Evolutionary conservation across 2,113 vertebrate genomes (phyloP), one percentile per base, ranked within the genome.

Genomic region (Dicrurus megarhynchus): DNA sequence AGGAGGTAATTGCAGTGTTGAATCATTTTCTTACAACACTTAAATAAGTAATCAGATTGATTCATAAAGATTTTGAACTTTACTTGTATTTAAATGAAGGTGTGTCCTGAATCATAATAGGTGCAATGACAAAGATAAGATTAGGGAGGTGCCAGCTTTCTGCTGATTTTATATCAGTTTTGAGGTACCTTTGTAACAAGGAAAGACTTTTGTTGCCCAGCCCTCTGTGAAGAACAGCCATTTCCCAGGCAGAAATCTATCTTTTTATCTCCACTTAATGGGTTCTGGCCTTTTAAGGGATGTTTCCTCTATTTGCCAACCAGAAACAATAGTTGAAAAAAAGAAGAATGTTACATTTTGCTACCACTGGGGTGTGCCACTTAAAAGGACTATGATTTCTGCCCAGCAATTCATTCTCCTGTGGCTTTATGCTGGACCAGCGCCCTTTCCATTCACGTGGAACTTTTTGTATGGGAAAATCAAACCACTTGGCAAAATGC

Each of bases 331-430:
- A 76, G 53, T 20, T n/a, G 41, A 16, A 35, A 7, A 46, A 67
- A 63, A 49, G 22, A 46, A 21, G 2, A 83, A 90, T 14, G 26
- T 86, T 96, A 52, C 87, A 53, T 94, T 92, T 84, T 94, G 35
- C 93, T 92, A 22, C 94, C 93, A 93, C 95, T 96, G 89, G 93
- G 93, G 94, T 95, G 96, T 96, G 95, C 94, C 94, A 92, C 73
- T 78, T 76, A 84, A 75, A 94, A 89, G 65, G 56, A 73, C 92
- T 95, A 88, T 53, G 32, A 64, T 95, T 94, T 74, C 53, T 96
- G 68, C 69, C 77, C 87, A 68, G 47, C 33, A 78, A 64, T 87
- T 85, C 5, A 4, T 65, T 85, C 35, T 84, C 7, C 39, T 44
- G 13, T 0, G 0, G n/a, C 46, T 91, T 89, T 71, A 4, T 2